Evolutionary conservation across 2,888 invertebrate species (phyloP).

Genomic region (Ecliptopera silaceata): DNA sequence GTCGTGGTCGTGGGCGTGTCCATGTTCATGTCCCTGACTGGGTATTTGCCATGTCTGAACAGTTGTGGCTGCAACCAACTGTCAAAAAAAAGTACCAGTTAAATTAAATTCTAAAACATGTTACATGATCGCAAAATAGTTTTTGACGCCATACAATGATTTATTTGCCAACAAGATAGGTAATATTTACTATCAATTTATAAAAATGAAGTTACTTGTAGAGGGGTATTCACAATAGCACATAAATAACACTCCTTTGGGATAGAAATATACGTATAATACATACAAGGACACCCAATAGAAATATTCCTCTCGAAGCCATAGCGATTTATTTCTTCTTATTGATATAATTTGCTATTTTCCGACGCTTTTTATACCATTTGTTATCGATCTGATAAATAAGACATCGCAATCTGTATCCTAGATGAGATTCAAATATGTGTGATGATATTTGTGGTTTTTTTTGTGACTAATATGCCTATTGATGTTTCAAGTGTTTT

Average conservation of each 20-base stretch:
- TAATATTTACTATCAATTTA: too few relatives aligned
- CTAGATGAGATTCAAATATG: not conserved
- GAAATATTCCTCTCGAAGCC: constrained; percentile 13
- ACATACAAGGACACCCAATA: constrained; percentile 23
- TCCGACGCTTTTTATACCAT: constrained; percentile 21
- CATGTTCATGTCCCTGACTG: not conserved
- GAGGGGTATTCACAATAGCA: not conserved
- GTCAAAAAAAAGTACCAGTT: not conserved
- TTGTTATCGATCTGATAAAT: constrained; percentile 28
- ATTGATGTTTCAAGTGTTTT: too few relatives aligned
- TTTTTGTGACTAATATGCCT: not conserved
- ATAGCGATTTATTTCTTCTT: constrained; percentile 11
- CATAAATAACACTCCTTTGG: not conserved
- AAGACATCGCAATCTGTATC: constrained; percentile 9
- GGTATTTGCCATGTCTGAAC: not conserved
- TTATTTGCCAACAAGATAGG: too few relatives aligned
- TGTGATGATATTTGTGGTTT: not conserved
- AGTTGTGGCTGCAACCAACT: constrained; percentile 4
- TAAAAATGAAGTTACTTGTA: too few relatives aligned
- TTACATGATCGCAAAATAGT: too few relatives aligned
- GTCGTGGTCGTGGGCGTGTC: not conserved
- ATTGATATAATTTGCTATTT: constrained; percentile 11
- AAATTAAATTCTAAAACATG: not conserved
- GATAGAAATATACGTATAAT: constrained; percentile 21
- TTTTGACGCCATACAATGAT: too few relatives aligned